Evolutionary conservation across 2,113 vertebrate genomes (phyloP).

Genomic region (Ramphastos sulfuratus): DNA sequence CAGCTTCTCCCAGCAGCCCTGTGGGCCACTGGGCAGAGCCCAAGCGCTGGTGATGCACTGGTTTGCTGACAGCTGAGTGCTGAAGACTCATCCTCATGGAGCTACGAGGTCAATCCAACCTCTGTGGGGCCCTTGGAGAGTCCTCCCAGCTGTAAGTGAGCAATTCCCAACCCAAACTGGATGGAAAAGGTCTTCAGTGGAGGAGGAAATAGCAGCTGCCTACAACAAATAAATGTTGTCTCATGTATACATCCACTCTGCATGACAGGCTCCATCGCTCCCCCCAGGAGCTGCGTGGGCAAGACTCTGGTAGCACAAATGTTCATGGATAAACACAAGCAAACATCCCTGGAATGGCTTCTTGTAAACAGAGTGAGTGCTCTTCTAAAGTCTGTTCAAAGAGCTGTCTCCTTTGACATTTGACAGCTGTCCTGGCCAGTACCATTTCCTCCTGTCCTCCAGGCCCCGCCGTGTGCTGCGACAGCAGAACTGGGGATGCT

Average conservation of each 20-base stretch:
- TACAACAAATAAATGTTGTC: neutral
- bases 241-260: neutral
- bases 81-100: neutral
- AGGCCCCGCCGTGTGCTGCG: fast-evolving
- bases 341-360: constrained; percentile 1
- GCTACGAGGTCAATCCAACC: fast-evolving
- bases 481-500: fast-evolving
- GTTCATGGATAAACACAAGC: constrained; percentile 24
- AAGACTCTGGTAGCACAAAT: constrained; percentile 8
- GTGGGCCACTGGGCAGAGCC: neutral
- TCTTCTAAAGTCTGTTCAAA: neutral
- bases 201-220: constrained; percentile 43
- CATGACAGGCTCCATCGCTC: neutral
- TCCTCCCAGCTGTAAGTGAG: neutral
- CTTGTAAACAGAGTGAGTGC: constrained; percentile 10
- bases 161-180: neutral
- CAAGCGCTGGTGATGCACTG: fast-evolving
- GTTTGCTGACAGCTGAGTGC: fast-evolving
- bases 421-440: constrained; percentile 8
- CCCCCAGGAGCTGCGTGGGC: neutral
- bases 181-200: neutral
- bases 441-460: neutral
- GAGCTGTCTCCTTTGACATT: neutral
- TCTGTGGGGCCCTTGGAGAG: neutral
- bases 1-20: neutral